Evolutionary conservation across 2,888 invertebrate species (phyloP).

Genomic region (Acleris literana): DNA sequence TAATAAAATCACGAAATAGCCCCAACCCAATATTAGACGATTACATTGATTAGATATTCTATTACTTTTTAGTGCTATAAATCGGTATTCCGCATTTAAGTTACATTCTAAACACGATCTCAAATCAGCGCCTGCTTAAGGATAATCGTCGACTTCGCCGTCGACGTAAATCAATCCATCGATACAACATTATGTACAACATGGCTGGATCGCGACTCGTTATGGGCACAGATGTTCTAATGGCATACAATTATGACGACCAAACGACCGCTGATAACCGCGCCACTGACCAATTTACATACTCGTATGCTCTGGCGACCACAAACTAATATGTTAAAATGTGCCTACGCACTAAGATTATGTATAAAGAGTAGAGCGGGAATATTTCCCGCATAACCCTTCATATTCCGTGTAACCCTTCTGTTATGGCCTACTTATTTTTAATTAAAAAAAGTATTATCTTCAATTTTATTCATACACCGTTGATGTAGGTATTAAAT

Average conservation of each 20-base stretch:
- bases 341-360: constrained; percentile 25
- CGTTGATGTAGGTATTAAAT: too few relatives aligned
- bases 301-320: constrained; percentile 30
- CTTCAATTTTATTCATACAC: too few relatives aligned
- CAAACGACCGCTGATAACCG: constrained; percentile 53
- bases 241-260: constrained; percentile 55
- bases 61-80: too few relatives aligned
- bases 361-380: background rate
- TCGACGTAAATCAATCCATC: constrained; percentile 41
- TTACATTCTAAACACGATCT: background rate
- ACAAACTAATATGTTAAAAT: constrained; percentile 34
- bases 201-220: constrained; percentile 44
- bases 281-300: constrained; percentile 45
- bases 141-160: constrained; percentile 15
- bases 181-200: constrained; percentile 25
- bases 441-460: too few relatives aligned
- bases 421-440: too few relatives aligned
- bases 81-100: too few relatives aligned
- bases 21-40: too few relatives aligned
- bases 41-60: too few relatives aligned
- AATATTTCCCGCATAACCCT: too few relatives aligned
- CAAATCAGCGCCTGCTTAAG: constrained; percentile 15
- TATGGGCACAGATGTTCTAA: constrained; percentile 52
- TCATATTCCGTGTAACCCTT: too few relatives aligned
- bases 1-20: too few relatives aligned